Evolutionary conservation across 2,797 vertebrate genomes (phyloP).

Genomic region (Hylomyscus alleni): DNA sequence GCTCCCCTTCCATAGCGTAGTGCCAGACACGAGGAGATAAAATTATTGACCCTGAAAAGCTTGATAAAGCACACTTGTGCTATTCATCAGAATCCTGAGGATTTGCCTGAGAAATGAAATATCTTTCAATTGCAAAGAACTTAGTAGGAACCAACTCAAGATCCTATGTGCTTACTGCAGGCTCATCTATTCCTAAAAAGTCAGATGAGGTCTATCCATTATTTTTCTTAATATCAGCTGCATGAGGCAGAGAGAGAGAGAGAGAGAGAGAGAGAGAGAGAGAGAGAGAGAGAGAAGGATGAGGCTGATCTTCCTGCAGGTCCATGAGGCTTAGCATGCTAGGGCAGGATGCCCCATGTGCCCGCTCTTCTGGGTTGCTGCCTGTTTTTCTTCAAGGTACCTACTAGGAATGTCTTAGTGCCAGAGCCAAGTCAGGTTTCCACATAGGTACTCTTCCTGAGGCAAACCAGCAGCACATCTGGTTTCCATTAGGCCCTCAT

Average conservation of each 20-base stretch:
- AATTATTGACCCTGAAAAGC: slow-evolving; percentile 44
- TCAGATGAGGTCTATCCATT: slow-evolving; percentile 56
- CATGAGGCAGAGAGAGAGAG: not conserved
- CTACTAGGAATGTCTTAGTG: not conserved
- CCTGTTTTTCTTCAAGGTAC: slow-evolving; percentile 29
- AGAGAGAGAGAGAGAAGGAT: slow-evolving; percentile 35
- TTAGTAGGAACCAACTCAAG: slow-evolving; percentile 74
- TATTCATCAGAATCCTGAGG: slow-evolving; percentile 61
- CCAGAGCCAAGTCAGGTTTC: not conserved
- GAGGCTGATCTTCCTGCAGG: slow-evolving; percentile 27
- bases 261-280: no score
- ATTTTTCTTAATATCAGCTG: slow-evolving; percentile 72
- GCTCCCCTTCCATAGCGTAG: not conserved
- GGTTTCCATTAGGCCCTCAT: slow-evolving; percentile 61
- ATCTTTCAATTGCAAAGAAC: slow-evolving; percentile 64
- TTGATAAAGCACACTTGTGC: slow-evolving; percentile 32
- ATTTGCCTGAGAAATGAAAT: slow-evolving; percentile 63
- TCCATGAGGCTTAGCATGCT: not conserved
- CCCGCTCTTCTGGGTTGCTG: not conserved
- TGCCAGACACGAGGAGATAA: not conserved
- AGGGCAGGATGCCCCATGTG: not conserved
- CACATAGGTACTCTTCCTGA: not conserved
- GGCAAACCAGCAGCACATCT: slow-evolving; percentile 53
- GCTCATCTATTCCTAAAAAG: slow-evolving; percentile 53
- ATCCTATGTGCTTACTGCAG: slow-evolving; percentile 45